Evolutionary conservation across 1,140 invertebrate species (phyloP), one percentile per base, ranked within the genome.

Genomic region (Homalodisca vitripennis): DNA sequence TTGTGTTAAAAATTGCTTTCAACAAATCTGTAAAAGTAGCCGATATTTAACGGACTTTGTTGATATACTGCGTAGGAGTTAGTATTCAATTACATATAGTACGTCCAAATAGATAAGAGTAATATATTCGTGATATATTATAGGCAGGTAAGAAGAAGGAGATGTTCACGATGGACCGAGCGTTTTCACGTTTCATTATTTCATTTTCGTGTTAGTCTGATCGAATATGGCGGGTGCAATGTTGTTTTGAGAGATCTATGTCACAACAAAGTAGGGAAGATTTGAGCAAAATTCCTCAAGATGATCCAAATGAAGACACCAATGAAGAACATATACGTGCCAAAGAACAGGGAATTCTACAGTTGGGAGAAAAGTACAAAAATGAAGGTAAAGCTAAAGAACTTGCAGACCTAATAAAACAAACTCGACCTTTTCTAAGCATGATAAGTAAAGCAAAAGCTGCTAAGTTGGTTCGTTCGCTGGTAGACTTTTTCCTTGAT

Each of bases 381-480:
- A 93, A 94, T 76, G 92, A 94, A 79, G 92, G 92, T 75, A 95
- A 97, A 79, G 94, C 94, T 69, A 92, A 95, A 81, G 95, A 97
- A 80, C 82, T 99, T 72, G 94, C 94, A 1, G 90, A 94, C 70
- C 84, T 99, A 48, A 98, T 99, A 73, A 94, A 94, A 82, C 89
- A 90, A 66, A 95, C 95, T 17, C 87, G 97, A 75, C 96, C 97
- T 3, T 99, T 99, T 79, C 84, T 99, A 12, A 89, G 89, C 72
- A 83, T 92, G 57, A 95, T 99, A 73, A 98, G 95, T 77, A 99
- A 99, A 84, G 98, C 98, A 26, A 99, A 99, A 82, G 98, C 98
- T 68, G 97, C 97, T 0, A 99, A 99, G 82, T 82, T 99, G 68
- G 97, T 99, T 0, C 87, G 97, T 70, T 92, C 94, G 13, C 82